Percentiles rank a stretch among this genome's conserved stretches.
Evolutionary conservation across 2,888 invertebrate species (phyloP).

Genomic region (Sinhomidia bicolor): DNA sequence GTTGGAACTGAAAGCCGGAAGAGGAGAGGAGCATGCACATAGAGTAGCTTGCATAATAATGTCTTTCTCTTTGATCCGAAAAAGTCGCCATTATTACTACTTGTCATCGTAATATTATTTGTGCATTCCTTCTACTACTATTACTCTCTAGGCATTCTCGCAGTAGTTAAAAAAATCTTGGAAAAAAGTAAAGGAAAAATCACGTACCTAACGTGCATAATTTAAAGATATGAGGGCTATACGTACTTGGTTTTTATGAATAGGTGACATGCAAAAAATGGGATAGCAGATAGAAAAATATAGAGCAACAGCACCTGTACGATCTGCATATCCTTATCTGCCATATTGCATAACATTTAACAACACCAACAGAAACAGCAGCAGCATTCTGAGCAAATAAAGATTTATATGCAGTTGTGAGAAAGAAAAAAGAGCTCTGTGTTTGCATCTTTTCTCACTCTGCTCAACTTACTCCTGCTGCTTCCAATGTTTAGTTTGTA

Average conservation of each 20-base stretch:
- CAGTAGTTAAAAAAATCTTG: not conserved
- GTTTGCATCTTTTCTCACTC: not conserved
- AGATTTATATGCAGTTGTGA: slow-evolving; percentile 19
- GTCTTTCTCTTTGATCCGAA: not conserved
- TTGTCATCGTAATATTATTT: slow-evolving; percentile 37
- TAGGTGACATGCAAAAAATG: not conserved
- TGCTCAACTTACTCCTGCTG: not conserved
- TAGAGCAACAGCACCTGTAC: slow-evolving; percentile 53
- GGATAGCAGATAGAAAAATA: not conserved
- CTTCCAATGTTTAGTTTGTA: not conserved
- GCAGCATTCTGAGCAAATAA: not conserved
- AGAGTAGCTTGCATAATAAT: not conserved
- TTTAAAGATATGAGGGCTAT: not conserved
- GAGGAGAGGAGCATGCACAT: not conserved
- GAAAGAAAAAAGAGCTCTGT: not conserved
- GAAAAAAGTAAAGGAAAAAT: not conserved
- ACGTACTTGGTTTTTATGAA: not conserved
- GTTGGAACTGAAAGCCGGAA: slow-evolving; percentile 50
- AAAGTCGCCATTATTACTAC: slow-evolving; percentile 31
- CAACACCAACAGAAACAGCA: not conserved
- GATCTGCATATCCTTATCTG: slow-evolving; percentile 37
- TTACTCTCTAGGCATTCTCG: not conserved
- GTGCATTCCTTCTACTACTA: not conserved
- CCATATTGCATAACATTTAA: slow-evolving; percentile 39
- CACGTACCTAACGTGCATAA: not conserved